Percentiles rank a stretch among this genome's conserved stretches.
phyloP scores from a whole-genome alignment of 2,113 vertebrate genomes.

The Delphinapterus leucas region DNA sequence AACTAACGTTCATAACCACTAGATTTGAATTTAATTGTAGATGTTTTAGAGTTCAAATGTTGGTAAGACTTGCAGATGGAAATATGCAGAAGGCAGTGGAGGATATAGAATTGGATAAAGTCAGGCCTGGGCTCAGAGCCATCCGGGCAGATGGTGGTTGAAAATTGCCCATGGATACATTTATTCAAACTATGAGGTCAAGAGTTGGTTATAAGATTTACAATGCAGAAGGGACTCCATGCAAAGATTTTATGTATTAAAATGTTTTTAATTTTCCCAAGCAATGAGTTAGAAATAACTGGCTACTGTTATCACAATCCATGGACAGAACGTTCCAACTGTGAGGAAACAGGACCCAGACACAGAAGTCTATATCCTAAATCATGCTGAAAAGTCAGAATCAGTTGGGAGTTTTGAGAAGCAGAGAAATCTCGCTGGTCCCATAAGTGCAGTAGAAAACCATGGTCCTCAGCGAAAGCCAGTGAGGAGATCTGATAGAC shows the following conservation, averaged over 20 bases:
- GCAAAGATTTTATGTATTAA: conserved; percentile 17
- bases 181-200: neutral
- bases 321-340: neutral
- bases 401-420: neutral
- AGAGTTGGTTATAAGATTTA: conserved; percentile 18
- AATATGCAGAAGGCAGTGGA: neutral
- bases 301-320: neutral
- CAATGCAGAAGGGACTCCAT: neutral
- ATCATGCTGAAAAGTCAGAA: neutral
- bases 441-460: neutral
- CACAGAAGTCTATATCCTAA: neutral
- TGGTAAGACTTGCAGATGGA: neutral
- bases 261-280: conserved; percentile 17
- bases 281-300: conserved; percentile 44
- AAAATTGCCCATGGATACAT: neutral
- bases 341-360: neutral
- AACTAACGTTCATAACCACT: neutral
- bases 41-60: neutral
- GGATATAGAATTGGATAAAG: neutral
- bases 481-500: neutral
- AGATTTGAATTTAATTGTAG: neutral
- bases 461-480: neutral
- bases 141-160: neutral
- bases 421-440: neutral
- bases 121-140: neutral